Evolutionary conservation across 2,888 invertebrate genomes (phyloP), one percentile per base, ranked within the genome.

Genomic region (Pollenia labialis): DNA sequence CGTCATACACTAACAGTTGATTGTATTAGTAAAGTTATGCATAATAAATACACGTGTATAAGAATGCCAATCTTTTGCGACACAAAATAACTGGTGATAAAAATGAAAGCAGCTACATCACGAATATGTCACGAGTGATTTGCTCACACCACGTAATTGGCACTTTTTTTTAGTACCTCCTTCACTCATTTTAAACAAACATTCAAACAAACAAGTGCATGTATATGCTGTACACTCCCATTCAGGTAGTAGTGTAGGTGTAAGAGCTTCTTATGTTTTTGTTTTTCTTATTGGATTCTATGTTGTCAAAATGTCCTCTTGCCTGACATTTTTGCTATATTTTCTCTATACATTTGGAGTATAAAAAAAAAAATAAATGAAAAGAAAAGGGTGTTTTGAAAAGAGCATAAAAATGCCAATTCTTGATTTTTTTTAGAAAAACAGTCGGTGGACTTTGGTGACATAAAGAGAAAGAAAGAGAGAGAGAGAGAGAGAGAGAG

Each of bases 71-170:
- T 72, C 52, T 60, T 16, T 8, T 52, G 18, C 11, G 6, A n/a
- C 40, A 72, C 12, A 52, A 72, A 32, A 40, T 40, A 42, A 40
- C 32, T 16, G 18, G 58, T 50, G 52, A 75, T 44, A 76, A 69
- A 66, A 76, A 52, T 60, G 2, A 50, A 74, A 84, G 54, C 66
- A 81, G 71, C 76, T 80, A 12, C 62, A 84, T 68, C 46, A 62
- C 46, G 81, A 74, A 77, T 77, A 68, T 87, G 84, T 77, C 87
- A 87, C 84, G 74, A 87, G 56, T 77, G 84, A 81, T 84, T 81
- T 84, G 66, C 42, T 72, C 46, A 77, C 64, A 60, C 68, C 74
- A 80, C 79, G 79, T 85, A 85, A 80, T 85, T 85, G 84, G 66
- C 79, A 85, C 84, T 79, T 58, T 40, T 62, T 56, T 62, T 68